Evolutionary conservation across 2,113 vertebrate species (phyloP), one percentile per base, ranked within the genome.

Genomic region (Acrocephalus arundinaceus): DNA sequence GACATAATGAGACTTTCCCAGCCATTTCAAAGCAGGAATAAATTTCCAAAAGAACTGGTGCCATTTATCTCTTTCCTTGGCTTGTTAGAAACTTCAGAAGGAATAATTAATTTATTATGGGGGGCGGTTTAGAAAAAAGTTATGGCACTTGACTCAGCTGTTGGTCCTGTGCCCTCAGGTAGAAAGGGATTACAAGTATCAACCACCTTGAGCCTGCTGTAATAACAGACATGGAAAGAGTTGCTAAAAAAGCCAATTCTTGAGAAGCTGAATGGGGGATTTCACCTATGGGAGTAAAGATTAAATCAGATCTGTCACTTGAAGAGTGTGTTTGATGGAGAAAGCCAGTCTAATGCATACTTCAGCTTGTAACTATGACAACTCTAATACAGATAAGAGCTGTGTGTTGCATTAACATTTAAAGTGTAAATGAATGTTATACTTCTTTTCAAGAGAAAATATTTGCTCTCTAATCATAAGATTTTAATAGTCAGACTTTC

Each of bases 401-500:
- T 70, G 71, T 45, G 57, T 72, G 41, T 51, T 83, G 37, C 93
- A 94, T 86, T 83, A 95, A 88, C 72, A 88, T 84, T 95, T 88
- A 27, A 92, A 79, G 71, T 78, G 33, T 85, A 75, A 96, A 87
- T 92, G 63, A 92, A 45, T 85, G 63, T 94, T 83, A 90, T 57
- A 73, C 14, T 83, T 54, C 58, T 84, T 93, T 93, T 65, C 41
- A 83, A 73, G 76, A 76, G 49, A 90, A 93, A 90, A 92, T 88
- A 95, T 94, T 93, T 96, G 86, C 80, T 94, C 67, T 94, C 59
- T 59, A 80, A 94, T 93, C 37, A 79, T 92, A 63, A 92, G 85
- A 85, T 67, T 87, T 93, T 78, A 79, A 85, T 63, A 91, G 33
- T 39, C 55, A 91, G 73, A 39, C 30, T 79, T 85, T 51, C 66